phyloP scores from a whole-genome alignment of 2,888 invertebrate genomes.

The Troglohyphantes excavatus region DNA sequence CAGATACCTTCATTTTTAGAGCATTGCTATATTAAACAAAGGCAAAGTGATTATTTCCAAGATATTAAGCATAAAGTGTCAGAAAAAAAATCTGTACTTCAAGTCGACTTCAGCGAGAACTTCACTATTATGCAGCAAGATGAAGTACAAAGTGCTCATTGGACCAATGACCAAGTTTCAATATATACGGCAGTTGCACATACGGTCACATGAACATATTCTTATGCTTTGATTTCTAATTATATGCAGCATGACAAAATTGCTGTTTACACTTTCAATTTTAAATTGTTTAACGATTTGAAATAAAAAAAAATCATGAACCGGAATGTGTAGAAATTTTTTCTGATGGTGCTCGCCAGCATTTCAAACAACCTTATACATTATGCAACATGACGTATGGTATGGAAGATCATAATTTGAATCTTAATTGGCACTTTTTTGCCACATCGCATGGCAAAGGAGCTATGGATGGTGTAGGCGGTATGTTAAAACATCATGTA shows the following conservation, averaged over 20 bases:
- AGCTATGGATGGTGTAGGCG: constrained; percentile 22
- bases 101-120: constrained; percentile 8
- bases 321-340: neutral
- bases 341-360: constrained; percentile 24
- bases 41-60: neutral
- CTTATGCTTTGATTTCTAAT: no score
- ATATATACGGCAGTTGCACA: neutral
- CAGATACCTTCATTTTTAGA: no score
- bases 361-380: neutral
- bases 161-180: neutral
- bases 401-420: neutral
- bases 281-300: no score
- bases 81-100: neutral
- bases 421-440: constrained; percentile 29
- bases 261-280: no score
- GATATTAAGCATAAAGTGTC: neutral
- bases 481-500: no score
- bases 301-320: neutral
- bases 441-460: constrained; percentile 30
- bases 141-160: neutral
- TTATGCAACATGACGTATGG: constrained; percentile 1
- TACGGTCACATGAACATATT: no score
- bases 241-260: no score
- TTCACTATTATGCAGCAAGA: neutral
- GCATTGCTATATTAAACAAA: neutral